Base-by-base conservation (phyloP, 2,888 invertebrate genomes). In the Meliscaeva auricollis region DNA sequence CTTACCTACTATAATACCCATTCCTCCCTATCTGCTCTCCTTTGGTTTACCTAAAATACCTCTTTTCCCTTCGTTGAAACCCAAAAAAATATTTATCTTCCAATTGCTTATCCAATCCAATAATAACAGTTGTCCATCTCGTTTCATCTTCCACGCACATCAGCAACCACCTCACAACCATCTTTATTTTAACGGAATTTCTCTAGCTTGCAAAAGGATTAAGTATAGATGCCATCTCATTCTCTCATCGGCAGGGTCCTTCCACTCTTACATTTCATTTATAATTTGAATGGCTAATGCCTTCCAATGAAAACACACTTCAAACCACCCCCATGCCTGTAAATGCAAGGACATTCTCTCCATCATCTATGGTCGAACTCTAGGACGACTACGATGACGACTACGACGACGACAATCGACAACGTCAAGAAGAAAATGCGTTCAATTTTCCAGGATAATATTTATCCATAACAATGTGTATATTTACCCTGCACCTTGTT, bases 21-120 rank as follows among this genome's bases (percentile, higher is more conserved):
- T 69, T 50, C 54, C 58, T 35, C 4, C 13, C 41, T 41, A 41
- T n/a, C n/a, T 41, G 11, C 38, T 46, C 52, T 54, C 35, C 38
- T 48, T 20, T 20, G 20, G 9, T 9, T 9, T 2, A 48, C 30
- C 15, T n/a, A n/a, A 20, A 26, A 26, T 56, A 20, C 2, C 56
- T 48, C 35, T 66, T 30, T 46, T 6, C 64, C 30, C 35, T 66
- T 66, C 26, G 15, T 35, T 35, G 17, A 68, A 38, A 48, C 66
- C 30, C 72, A 50, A 62, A 81, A 75, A 84, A 84, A 84, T 79
- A 79, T 84, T 84, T 22, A 70, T 60, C 70, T 79, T 84, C 79
- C 79, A 84, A 84, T 79, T 79, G 84, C 84, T 84, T 84, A 84
- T 84, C 84, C 84, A 84, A 84, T 84, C 75, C 84, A 79, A 83